A percentile compares a stretch with the other conserved stretches of the same genome.
phyloP scores from a whole-genome alignment of 2,888 invertebrate species.

The Ormyrus rosae region DNA sequence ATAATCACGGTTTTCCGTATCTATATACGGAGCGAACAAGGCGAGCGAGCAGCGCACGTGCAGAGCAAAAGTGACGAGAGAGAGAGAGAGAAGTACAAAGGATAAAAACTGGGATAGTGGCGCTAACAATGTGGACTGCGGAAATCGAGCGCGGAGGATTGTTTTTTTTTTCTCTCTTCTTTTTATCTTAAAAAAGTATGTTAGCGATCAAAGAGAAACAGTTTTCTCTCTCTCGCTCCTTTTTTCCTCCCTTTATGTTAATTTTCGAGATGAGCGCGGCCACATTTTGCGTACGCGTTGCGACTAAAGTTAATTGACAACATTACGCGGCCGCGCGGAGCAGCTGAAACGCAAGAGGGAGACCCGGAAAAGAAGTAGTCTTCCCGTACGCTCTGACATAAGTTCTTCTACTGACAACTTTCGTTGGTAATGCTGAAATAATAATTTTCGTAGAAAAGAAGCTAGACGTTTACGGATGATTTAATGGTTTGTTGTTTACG shows the following conservation, averaged over 20 bases:
- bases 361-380: no score
- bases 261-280: neutral
- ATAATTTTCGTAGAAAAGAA: constrained; percentile 24
- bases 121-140: constrained; percentile 1
- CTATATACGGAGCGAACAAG: neutral
- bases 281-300: neutral
- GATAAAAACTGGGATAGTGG: constrained; percentile 10
- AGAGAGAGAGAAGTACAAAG: neutral
- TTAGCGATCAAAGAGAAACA: neutral
- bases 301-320: constrained; percentile 20
- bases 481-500: neutral
- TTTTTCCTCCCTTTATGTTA: constrained; percentile 17
- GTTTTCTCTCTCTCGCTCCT: neutral
- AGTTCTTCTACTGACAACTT: neutral
- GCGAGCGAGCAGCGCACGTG: neutral
- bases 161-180: constrained; percentile 18
- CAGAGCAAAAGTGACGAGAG: neutral
- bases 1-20: constrained; percentile 32
- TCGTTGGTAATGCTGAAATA: constrained; percentile 21
- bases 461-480: neutral
- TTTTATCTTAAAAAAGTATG: constrained; percentile 3
- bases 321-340: neutral
- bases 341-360: no score
- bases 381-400: no score
- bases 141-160: constrained; percentile 35